Evolutionary conservation across 2,797 vertebrate genomes (phyloP).

Genomic region (Hemitrygon akajei): DNA sequence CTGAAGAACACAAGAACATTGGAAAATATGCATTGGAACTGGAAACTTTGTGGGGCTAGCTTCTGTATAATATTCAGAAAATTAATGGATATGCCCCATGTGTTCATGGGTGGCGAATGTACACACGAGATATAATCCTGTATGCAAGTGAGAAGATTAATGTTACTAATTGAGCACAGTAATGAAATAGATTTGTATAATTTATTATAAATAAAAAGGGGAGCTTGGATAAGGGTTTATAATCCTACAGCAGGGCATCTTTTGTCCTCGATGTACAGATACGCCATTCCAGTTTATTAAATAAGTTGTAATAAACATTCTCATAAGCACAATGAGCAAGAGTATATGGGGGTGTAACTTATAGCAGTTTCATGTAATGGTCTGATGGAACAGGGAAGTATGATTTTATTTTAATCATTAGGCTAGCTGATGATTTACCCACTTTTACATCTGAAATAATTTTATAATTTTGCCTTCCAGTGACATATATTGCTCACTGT

Average conservation of each 20-base stretch:
- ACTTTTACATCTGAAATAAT: slow-evolving; percentile 32
- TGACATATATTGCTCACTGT: slow-evolving; percentile 19
- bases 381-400: slow-evolving; percentile 47
- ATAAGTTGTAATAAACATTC: neutral
- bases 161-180: slow-evolving; percentile 81
- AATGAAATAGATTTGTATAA: slow-evolving; percentile 75
- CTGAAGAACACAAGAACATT: slow-evolving; percentile 44
- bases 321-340: slow-evolving; percentile 31
- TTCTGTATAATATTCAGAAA: slow-evolving; percentile 47
- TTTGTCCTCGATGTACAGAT: slow-evolving; percentile 58
- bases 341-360: slow-evolving; percentile 21
- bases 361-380: slow-evolving; percentile 50
- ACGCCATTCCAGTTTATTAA: slow-evolving; percentile 41
- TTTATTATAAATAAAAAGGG: slow-evolving; percentile 62
- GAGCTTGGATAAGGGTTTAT: slow-evolving; percentile 64
- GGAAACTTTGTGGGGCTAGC: slow-evolving; percentile 43
- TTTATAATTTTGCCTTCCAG: slow-evolving; percentile 4
- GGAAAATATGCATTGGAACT: slow-evolving; percentile 48
- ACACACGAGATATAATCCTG: slow-evolving; percentile 54
- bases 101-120: slow-evolving; percentile 53
- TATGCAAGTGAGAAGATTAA: slow-evolving; percentile 74
- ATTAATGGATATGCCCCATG: slow-evolving; percentile 49
- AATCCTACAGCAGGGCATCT: slow-evolving; percentile 55
- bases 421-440: slow-evolving; percentile 51
- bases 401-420: slow-evolving; percentile 59